phyloP scores from a whole-genome alignment of 2,113 vertebrate species.

The Mastomys coucha region DNA sequence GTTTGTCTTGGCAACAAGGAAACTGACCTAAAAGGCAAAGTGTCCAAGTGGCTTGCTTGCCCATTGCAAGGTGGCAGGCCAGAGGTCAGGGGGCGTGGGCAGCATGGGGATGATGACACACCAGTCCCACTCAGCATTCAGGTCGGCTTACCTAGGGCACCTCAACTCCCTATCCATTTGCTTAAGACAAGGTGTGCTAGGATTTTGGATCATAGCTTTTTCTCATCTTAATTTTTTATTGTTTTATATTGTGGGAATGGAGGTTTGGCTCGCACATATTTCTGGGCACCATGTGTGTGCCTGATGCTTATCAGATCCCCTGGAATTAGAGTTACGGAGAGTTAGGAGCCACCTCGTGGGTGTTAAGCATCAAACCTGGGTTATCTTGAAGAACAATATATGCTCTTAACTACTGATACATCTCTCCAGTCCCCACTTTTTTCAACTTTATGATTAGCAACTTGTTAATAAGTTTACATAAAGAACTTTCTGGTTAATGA shows the following conservation, averaged over 20 bases:
- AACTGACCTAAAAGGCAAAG: background rate
- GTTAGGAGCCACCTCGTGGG: background rate
- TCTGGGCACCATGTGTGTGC: background rate
- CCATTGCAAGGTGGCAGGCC: background rate
- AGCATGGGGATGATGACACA: background rate
- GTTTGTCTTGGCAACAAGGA: background rate
- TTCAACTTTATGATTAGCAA: background rate
- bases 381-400: background rate
- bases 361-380: background rate
- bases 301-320: background rate
- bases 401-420: background rate
- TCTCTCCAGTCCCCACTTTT: background rate
- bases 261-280: background rate
- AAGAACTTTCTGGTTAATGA: background rate
- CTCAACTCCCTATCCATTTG: rapidly evolving
- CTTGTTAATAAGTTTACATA: background rate
- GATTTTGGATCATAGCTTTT: background rate
- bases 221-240: background rate
- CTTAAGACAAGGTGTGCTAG: background rate
- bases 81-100: background rate
- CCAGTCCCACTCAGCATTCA: background rate
- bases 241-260: background rate
- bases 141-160: background rate
- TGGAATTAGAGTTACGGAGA: background rate
- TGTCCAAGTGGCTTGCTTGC: background rate